Percentiles rank a stretch among this genome's conserved stretches.
These are phyloP conservation scores for Caenorhabditis parvicauda DNA, from an alignment of 2,888 invertebrate species.

Conservation along the genomic window DNA sequence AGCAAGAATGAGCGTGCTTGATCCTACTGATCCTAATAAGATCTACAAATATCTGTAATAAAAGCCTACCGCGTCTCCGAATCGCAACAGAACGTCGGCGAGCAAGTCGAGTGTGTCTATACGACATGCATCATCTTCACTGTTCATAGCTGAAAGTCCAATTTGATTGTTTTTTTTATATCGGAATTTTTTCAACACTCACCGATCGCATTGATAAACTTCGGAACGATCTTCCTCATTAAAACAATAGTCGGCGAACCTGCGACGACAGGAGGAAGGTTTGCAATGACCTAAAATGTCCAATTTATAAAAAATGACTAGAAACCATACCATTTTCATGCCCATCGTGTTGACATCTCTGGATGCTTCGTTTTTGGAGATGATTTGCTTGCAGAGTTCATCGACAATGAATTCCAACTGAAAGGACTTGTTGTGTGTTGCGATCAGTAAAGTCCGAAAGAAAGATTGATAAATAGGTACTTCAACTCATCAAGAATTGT, in stretches of 20 bases:
- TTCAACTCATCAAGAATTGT: no score
- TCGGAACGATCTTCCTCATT: constrained; percentile 31
- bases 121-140: constrained; percentile 90
- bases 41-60: not conserved
- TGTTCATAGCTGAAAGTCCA: not conserved
- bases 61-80: constrained; percentile 69
- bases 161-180: no score
- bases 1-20: no score
- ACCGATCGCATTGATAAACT: constrained; percentile 17
- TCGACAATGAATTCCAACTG: constrained; percentile 92
- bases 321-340: constrained; percentile 79
- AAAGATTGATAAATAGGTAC: no score
- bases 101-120: constrained; percentile 94
- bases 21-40: no score
- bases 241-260: constrained; percentile 4
- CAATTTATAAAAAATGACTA: not conserved
- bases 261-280: constrained; percentile 9
- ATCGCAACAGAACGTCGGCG: constrained; percentile 86
- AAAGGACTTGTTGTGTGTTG: constrained; percentile 10
- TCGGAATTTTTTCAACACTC: constrained; percentile 38
- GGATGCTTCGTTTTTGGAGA: constrained; percentile 71
- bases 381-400: constrained; percentile 82
- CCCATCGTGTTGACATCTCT: constrained; percentile 82
- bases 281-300: constrained; percentile 10
- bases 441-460: no score